These are phyloP conservation scores for Heterotilapia buettikoferi DNA, from an alignment of 2,113 vertebrate species.

Conservation along the genomic window DNA sequence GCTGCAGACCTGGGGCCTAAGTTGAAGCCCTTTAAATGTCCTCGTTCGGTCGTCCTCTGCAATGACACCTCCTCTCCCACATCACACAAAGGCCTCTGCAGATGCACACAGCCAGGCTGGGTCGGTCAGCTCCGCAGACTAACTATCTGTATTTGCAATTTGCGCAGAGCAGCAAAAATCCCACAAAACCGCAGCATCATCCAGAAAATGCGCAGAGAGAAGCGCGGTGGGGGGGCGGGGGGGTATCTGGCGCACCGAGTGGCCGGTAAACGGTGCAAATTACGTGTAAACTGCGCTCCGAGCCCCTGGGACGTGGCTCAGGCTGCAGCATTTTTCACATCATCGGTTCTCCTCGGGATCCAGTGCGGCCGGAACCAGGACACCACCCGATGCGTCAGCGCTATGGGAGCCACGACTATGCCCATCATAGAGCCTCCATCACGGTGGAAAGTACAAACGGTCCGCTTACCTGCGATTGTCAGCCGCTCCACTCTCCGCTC, in stretches of 20 bases:
- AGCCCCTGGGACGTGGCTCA: neutral
- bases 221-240: neutral
- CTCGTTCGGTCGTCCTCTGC: constrained; percentile 23
- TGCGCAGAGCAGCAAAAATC: constrained; percentile 72
- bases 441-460: neutral
- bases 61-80: neutral
- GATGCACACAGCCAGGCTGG: neutral
- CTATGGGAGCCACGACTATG: neutral
- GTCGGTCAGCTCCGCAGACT: neutral
- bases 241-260: neutral
- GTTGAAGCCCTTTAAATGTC: constrained; percentile 29
- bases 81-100: constrained; percentile 12
- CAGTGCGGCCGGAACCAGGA: neutral
- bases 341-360: neutral
- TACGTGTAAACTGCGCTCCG: neutral
- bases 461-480: constrained; percentile 37
- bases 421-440: neutral
- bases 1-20: neutral
- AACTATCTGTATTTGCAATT: constrained; percentile 24
- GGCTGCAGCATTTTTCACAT: neutral
- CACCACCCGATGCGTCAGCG: constrained; percentile 46
- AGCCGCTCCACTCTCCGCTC: neutral
- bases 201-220: constrained; percentile 45
- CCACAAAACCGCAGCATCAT: constrained; percentile 65
- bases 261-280: neutral